Conservation (phyloP, 2,113 vertebrate species). For the Rhea americana region DNA sequence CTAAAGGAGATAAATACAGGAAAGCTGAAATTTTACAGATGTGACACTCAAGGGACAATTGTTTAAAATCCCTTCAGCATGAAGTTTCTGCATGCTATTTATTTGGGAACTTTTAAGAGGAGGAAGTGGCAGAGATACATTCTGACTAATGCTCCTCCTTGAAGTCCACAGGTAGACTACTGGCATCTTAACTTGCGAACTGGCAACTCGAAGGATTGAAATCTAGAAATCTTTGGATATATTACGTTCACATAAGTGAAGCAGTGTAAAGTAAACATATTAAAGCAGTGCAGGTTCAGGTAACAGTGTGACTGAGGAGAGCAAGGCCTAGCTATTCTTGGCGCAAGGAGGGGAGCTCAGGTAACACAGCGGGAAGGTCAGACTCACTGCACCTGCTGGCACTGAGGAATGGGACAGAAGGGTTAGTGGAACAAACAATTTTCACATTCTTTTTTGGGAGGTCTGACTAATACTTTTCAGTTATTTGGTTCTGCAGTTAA, state of each 20-base stretch:
- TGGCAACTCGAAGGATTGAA: background rate
- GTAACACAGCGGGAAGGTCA: background rate
- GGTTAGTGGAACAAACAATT: background rate
- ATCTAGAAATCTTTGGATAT: background rate
- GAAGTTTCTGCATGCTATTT: background rate
- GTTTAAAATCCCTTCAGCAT: background rate
- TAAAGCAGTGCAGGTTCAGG: rapidly evolving
- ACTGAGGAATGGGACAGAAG: background rate
- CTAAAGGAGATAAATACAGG: background rate
- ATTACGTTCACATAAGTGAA: background rate
- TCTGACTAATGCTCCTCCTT: background rate
- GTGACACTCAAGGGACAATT: background rate
- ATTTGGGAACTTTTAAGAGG: background rate
- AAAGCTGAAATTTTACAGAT: background rate
- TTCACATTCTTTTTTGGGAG: background rate
- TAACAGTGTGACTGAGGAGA: background rate
- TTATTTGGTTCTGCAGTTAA: background rate
- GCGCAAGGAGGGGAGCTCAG: background rate
- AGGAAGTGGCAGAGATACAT: background rate
- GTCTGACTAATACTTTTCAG: background rate
- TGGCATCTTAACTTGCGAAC: background rate
- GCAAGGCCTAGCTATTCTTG: background rate
- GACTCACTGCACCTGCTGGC: background rate
- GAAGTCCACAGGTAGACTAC: background rate
- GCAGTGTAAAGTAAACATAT: background rate